Evolutionary conservation across 2,888 invertebrate species (phyloP).

Genomic region (Eilema caniola): DNA sequence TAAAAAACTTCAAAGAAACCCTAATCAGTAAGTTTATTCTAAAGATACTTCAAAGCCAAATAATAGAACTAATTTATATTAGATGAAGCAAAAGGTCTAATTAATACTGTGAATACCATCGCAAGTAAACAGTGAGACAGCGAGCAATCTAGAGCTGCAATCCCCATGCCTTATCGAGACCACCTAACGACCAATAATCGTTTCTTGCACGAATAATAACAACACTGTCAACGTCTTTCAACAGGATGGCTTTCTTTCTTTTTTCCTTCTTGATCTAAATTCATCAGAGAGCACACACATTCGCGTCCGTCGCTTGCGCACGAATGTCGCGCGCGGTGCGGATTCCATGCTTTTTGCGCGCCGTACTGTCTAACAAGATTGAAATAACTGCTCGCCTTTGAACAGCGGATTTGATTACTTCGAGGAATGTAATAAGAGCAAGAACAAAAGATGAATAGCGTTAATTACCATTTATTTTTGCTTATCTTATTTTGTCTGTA

Average conservation of each 20-base stretch:
- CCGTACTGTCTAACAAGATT: constrained; percentile 79
- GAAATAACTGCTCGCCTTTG: constrained; percentile 76
- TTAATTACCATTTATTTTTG: constrained; percentile 49
- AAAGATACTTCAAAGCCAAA: too few relatives aligned
- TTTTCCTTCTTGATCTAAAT: constrained; percentile 77
- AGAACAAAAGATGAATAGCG: constrained; percentile 55
- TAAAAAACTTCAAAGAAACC: too few relatives aligned
- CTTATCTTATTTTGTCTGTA: constrained; percentile 27
- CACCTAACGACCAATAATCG: constrained; percentile 47
- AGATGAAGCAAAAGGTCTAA: neutral
- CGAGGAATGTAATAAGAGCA: constrained; percentile 63
- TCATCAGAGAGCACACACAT: constrained; percentile 72
- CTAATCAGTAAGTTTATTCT: too few relatives aligned
- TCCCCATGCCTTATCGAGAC: constrained; percentile 46
- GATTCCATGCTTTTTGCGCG: constrained; percentile 79
- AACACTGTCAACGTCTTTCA: constrained; percentile 50
- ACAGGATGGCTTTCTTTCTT: constrained; percentile 66
- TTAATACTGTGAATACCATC: neutral
- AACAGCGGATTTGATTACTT: constrained; percentile 70
- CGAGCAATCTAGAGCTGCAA: constrained; percentile 33
- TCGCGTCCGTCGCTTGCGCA: constrained; percentile 68
- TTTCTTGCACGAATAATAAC: constrained; percentile 53
- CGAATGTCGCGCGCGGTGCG: constrained; percentile 61
- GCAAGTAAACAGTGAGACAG: neutral
- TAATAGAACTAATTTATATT: neutral